Conservation (phyloP, 2,113 vertebrate species). For the Anarhynchus alexandrinus region DNA sequence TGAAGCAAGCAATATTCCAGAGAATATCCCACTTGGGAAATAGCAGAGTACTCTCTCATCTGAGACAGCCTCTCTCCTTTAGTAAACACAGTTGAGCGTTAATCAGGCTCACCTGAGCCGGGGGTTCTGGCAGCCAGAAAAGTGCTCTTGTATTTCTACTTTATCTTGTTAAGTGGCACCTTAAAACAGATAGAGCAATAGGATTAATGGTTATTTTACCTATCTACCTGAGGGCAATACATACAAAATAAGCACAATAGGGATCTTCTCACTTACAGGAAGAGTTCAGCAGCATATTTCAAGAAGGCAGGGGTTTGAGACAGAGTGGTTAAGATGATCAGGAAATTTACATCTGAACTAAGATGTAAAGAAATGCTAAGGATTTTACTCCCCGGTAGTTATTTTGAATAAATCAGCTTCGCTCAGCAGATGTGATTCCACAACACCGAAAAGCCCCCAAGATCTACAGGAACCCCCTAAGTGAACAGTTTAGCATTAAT, state of each 20-base stretch:
- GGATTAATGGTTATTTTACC: background rate
- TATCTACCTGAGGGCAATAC: background rate
- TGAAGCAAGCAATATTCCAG: background rate
- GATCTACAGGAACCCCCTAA: background rate
- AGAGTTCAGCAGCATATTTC: background rate
- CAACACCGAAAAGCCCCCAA: background rate
- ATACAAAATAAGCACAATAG: background rate
- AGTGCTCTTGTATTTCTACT: background rate
- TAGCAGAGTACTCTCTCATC: background rate
- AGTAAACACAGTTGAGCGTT: background rate
- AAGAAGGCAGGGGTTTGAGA: background rate
- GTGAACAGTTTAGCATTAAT: background rate
- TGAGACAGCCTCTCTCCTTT: background rate
- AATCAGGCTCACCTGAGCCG: background rate
- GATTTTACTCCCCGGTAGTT: background rate
- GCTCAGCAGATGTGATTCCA: background rate
- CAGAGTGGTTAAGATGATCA: background rate
- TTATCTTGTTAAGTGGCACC: background rate
- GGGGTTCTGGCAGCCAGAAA: background rate
- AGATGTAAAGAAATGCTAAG: background rate
- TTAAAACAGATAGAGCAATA: background rate
- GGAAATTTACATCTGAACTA: background rate
- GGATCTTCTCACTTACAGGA: background rate
- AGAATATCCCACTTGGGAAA: background rate
- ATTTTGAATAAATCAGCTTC: background rate